Evolutionary conservation across 35 echinoderm and acorn worm species (phyloP), one percentile per base, ranked within the genome.

Genomic region (Lytechinus variegatus): DNA sequence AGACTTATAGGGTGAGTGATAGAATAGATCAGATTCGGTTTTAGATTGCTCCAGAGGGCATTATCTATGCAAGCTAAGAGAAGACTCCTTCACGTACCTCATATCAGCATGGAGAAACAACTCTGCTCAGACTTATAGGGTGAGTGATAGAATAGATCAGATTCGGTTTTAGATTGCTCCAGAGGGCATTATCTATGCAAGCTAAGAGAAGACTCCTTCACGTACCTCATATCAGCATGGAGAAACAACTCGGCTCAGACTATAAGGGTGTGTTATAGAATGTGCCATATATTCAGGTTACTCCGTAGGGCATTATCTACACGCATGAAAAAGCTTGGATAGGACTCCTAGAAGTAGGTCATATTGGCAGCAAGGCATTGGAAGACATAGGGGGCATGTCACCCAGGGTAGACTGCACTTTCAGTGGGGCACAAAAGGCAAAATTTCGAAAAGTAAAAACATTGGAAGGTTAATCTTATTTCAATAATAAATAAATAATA

Each of bases 11-110:
- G 96, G 96, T 97, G 89, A 27, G 79, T 53, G 6, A 79, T 14
- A 79, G 66, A 79, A 21, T 19, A 4, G 14, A 24, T 44, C 33
- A 44, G 1, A 44, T 44, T 1, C 2, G 2, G 33, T 44, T 44
- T 44, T 44, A 44, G 33, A 2, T 44, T 44, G 96, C 97, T 27
- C 89, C 89, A 96, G 96, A 27, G 33, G 96, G 33, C 58, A 87
- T 56, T 94, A 96, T 54, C 94, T 98, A 9, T 96, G 96, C 91
- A 86, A 93, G 52, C 91, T 98, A 8, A 96, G 97, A 19, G 97
- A 98, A 86, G 97, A 98, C 13, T 94, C 54, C 27, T 53, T 95
- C 6, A 86, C 55, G 14, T 95, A 66, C 54, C 94, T 98, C 53
- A 14, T 98, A 28, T 92, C 89, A 29, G 86, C 96, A 56, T 98